A percentile compares a stretch with the other conserved stretches of the same genome.
Conservation (phyloP, 2,113 vertebrate genomes). For the Chrysemys picta region DNA sequence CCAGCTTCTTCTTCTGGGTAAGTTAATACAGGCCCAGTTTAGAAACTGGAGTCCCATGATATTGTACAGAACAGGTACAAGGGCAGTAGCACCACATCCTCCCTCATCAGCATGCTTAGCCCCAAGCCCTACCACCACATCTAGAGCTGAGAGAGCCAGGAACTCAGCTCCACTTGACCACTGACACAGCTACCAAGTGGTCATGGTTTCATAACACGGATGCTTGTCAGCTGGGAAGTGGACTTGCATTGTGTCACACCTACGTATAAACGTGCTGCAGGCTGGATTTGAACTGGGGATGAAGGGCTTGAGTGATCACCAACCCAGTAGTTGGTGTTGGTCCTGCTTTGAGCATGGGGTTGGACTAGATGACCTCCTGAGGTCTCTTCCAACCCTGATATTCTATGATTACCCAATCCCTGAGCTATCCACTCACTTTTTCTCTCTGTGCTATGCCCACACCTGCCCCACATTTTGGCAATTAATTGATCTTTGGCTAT, state of each 20-base stretch:
- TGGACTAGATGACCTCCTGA: too few species aligned
- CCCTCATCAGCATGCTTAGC: not conserved
- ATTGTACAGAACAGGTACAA: not conserved
- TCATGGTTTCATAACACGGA: fast-evolving
- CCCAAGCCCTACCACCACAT: not conserved
- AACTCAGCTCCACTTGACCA: too few species aligned
- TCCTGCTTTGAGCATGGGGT: too few species aligned
- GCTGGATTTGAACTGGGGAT: not conserved
- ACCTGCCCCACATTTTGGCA: too few species aligned
- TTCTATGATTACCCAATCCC: too few species aligned
- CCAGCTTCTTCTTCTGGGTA: not conserved
- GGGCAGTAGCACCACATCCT: not conserved
- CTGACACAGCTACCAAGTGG: not conserved
- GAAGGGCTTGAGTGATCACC: too few species aligned
- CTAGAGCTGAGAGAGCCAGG: not conserved
- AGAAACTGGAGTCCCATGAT: not conserved
- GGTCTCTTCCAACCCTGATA: too few species aligned
- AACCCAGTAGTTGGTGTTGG: too few species aligned
- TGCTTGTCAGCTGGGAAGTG: not conserved
- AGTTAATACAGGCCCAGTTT: not conserved
- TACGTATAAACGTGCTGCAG: fast-evolving
- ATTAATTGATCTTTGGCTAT: too few species aligned
- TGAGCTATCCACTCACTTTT: not conserved
- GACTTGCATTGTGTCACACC: not conserved
- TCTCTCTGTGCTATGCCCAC: not conserved